Percentiles rank a stretch among this genome's conserved stretches.
Evolutionary conservation across 2,113 vertebrate species (phyloP).

Genomic region (Heptranchias perlo): DNA sequence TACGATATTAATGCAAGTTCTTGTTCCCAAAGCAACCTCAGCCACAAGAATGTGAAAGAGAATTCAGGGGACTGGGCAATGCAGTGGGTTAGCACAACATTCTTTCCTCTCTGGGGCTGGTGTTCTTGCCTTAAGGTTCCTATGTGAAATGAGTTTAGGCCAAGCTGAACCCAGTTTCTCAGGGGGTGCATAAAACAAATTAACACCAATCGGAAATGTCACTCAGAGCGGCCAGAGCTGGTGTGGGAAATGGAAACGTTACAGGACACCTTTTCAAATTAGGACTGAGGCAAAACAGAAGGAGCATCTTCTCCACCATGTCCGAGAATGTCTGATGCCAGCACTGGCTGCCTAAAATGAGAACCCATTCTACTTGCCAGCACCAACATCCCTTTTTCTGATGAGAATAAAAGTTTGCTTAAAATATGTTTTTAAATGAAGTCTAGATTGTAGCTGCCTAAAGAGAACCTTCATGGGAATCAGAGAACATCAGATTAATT

Average conservation of each 20-base stretch:
- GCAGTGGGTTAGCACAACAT: neutral
- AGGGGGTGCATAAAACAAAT: neutral
- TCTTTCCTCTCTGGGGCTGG: neutral
- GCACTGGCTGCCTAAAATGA: neutral
- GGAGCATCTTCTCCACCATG: neutral
- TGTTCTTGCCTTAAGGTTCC: neutral
- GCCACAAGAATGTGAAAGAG: neutral
- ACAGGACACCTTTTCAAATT: neutral
- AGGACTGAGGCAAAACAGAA: neutral
- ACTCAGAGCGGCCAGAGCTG: neutral
- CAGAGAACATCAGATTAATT: neutral
- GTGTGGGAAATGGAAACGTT: neutral
- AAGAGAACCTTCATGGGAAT: neutral
- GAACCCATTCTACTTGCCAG: neutral
- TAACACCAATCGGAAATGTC: neutral
- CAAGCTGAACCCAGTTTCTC: neutral
- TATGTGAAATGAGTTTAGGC: neutral
- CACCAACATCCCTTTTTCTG: neutral
- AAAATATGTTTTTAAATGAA: neutral
- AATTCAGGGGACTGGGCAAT: neutral
- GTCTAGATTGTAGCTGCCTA: neutral
- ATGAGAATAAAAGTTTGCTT: neutral
- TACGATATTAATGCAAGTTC: too few species aligned
- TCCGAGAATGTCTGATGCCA: neutral
- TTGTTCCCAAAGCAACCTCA: neutral